Conservation (phyloP, 2,797 vertebrate species). For the Malurus splendens region DNA sequence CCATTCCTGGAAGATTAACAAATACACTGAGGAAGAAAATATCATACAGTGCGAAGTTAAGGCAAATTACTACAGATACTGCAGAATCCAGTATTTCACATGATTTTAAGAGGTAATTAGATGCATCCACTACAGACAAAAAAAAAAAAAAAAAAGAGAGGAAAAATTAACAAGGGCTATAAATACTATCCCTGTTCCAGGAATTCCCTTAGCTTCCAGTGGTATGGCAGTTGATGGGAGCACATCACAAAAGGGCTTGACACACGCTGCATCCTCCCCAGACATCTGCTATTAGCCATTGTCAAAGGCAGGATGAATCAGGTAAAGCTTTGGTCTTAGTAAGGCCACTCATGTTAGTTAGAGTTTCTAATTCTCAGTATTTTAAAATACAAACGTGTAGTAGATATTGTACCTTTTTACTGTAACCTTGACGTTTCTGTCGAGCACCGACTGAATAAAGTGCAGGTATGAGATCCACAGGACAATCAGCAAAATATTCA, state of each 20-base stretch:
- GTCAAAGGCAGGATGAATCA: not conserved
- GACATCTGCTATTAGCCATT: not conserved
- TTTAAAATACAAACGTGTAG: not conserved
- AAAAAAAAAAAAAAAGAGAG: not conserved
- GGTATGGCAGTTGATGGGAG: accelerated
- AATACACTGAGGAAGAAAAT: conserved; percentile 33
- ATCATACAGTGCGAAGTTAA: not conserved
- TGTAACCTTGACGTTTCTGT: conserved; percentile 98
- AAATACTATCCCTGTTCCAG: not conserved
- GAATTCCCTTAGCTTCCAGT: not conserved
- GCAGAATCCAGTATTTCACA: not conserved
- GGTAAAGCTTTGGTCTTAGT: not conserved
- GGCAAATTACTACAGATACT: not conserved
- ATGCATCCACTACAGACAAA: not conserved
- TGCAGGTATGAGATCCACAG: conserved; percentile 96
- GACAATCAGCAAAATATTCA: conserved; percentile 97
- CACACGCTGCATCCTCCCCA: not conserved
- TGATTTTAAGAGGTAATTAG: not conserved
- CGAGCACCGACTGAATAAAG: conserved; percentile 95
- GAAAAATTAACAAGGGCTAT: not conserved
- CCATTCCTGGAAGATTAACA: conserved; percentile 86
- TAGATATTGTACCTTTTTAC: conserved; percentile 86
- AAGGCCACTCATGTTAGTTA: not conserved
- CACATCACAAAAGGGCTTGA: not conserved
- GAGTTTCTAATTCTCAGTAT: not conserved